phyloP scores from a whole-genome alignment of 2,113 vertebrate species.

The Podilymbus podiceps region DNA sequence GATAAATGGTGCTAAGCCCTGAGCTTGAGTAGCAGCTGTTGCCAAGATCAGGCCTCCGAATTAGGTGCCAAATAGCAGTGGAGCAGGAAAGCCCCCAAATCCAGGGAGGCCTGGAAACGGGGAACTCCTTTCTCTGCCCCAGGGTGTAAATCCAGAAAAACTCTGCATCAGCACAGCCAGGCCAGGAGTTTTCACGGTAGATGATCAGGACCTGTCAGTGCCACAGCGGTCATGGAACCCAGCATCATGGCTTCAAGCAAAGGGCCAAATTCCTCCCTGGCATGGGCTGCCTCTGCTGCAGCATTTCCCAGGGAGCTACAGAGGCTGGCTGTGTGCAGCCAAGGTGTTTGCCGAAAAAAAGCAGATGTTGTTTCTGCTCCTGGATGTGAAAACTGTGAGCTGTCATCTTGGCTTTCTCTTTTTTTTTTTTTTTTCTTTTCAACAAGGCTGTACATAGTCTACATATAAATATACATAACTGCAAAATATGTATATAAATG shows the following conservation, averaged over 20 bases:
- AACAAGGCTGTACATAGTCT: too few species aligned
- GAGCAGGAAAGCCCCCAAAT: not conserved
- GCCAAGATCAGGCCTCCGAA: not conserved
- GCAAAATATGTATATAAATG: too few species aligned
- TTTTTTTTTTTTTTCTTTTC: not conserved
- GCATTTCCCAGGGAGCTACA: not conserved
- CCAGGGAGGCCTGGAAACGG: not conserved
- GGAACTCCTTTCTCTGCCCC: not conserved
- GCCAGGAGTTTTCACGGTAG: not conserved
- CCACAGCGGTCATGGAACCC: rapidly evolving
- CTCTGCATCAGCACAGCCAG: not conserved
- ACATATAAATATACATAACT: too few species aligned
- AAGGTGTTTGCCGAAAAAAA: not conserved
- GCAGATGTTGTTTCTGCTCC: not conserved
- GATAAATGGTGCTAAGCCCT: not conserved
- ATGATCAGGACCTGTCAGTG: not conserved
- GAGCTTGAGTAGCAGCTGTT: not conserved
- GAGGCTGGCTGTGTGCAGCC: not conserved
- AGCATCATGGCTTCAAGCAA: rapidly evolving
- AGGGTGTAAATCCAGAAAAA: not conserved
- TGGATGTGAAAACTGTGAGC: not conserved
- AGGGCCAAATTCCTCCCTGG: not conserved
- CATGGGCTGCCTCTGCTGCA: not conserved
- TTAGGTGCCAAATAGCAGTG: not conserved
- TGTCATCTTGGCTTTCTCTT: not conserved